A percentile compares a stretch with the other conserved stretches of the same genome.
Evolutionary conservation across 2,113 vertebrate species (phyloP).

Genomic region (Hemiprocne comata): DNA sequence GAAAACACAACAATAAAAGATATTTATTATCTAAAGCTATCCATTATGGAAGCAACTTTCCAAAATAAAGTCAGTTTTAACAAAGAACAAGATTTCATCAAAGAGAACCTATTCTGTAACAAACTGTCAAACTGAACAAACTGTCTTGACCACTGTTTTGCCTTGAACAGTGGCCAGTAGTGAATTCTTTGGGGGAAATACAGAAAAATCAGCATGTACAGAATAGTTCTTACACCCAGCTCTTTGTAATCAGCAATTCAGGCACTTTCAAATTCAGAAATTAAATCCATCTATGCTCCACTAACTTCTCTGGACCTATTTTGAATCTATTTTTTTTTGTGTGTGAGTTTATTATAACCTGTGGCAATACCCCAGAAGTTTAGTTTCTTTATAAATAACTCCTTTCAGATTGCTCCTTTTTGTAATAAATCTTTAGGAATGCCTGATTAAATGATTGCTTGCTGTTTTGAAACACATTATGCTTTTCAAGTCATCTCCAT

Average conservation of each 20-base stretch:
- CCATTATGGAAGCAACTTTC: neutral
- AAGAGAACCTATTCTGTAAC: neutral
- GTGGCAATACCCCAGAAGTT: neutral
- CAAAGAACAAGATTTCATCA: neutral
- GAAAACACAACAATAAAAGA: neutral
- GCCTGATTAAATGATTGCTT: neutral
- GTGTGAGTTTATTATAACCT: neutral
- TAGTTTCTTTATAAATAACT: neutral
- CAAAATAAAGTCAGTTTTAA: neutral
- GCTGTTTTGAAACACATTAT: neutral
- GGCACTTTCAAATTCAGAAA: neutral
- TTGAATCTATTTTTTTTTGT: neutral
- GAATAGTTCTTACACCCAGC: neutral
- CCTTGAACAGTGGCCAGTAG: neutral
- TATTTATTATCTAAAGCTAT: neutral
- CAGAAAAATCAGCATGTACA: neutral
- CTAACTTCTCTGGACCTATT: neutral
- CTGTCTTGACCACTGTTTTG: neutral
- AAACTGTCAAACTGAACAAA: neutral
- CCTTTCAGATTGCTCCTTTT: neutral
- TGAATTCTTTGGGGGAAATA: neutral
- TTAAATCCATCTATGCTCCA: neutral
- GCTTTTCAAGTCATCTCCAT: neutral
- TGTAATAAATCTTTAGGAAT: neutral
- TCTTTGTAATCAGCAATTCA: neutral